Percentiles rank a stretch among this genome's conserved stretches.
Conservation (phyloP, 2,113 vertebrate genomes). For the Malurus melanocephalus region DNA sequence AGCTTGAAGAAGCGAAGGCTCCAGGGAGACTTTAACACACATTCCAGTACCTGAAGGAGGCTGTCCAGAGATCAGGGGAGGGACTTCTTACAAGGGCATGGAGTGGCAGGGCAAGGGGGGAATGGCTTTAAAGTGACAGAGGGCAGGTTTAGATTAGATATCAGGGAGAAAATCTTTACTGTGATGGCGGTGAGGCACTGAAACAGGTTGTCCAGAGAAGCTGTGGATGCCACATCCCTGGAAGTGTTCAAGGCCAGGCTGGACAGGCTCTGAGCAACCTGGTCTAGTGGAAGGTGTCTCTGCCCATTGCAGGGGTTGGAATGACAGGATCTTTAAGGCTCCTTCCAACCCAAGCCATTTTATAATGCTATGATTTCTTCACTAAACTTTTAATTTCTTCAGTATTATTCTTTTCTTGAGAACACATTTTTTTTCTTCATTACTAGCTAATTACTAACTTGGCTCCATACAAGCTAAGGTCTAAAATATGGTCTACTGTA, state of each 20-base stretch:
- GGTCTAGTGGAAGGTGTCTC: not conserved
- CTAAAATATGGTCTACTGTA: not conserved
- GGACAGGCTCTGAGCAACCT: not conserved
- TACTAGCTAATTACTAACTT: not conserved
- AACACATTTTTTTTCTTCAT: not conserved
- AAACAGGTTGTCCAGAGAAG: not conserved
- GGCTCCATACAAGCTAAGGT: not conserved
- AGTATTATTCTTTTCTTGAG: not conserved
- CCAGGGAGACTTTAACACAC: not conserved
- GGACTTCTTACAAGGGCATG: not conserved
- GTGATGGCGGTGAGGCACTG: not conserved
- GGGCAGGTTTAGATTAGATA: not conserved
- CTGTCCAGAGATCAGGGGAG: not conserved
- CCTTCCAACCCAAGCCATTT: not conserved
- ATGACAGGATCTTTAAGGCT: fast-evolving
- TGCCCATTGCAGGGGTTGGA: not conserved
- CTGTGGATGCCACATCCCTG: not conserved
- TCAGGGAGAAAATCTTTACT: not conserved
- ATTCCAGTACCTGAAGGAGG: not conserved
- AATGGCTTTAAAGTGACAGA: not conserved
- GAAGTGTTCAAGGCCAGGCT: not conserved
- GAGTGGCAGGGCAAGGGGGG: not conserved
- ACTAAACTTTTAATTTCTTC: not conserved
- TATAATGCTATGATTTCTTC: not conserved
- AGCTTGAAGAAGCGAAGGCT: not conserved